Percentiles rank a stretch among this genome's conserved stretches.
Conservation (phyloP, 2,888 invertebrate species). For the Eristalis tenax region DNA sequence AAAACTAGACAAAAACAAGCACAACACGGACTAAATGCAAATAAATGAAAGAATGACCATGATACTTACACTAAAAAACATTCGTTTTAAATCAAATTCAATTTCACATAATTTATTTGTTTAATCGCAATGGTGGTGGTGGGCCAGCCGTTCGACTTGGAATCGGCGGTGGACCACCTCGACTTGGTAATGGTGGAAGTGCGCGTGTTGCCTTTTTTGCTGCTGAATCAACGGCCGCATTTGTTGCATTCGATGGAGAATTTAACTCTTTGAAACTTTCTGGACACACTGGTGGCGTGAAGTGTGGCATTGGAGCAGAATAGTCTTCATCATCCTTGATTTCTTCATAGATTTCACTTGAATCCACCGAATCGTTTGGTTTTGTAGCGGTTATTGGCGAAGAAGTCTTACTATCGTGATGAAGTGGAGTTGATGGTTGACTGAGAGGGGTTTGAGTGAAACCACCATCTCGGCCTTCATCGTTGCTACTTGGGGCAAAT, state of each 20-base stretch:
- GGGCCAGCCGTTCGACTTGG: constrained; percentile 80
- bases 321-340: constrained; percentile 82
- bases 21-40: too few species aligned
- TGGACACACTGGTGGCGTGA: constrained; percentile 79
- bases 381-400: constrained; percentile 74
- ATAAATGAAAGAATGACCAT: too few species aligned
- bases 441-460: constrained; percentile 73
- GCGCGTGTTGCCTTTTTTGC: constrained; percentile 82
- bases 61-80: constrained; percentile 34
- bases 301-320: constrained; percentile 85
- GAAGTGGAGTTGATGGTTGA: constrained; percentile 76
- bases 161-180: constrained; percentile 81
- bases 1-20: too few species aligned
- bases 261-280: constrained; percentile 80
- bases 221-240: constrained; percentile 62
- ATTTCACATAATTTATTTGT: constrained; percentile 75
- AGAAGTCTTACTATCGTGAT: constrained; percentile 76
- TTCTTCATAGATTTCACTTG: constrained; percentile 83
- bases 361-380: constrained; percentile 10
- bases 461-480: constrained; percentile 48
- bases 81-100: constrained; percentile 41
- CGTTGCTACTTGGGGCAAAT: constrained; percentile 74
- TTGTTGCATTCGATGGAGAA: constrained; percentile 78
- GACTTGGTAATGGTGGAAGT: constrained; percentile 84
- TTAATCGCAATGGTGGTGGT: constrained; percentile 79